These are phyloP conservation scores for Frankliniella intonsa DNA, from an alignment of 2,888 invertebrate species.

Conservation along the genomic window DNA sequence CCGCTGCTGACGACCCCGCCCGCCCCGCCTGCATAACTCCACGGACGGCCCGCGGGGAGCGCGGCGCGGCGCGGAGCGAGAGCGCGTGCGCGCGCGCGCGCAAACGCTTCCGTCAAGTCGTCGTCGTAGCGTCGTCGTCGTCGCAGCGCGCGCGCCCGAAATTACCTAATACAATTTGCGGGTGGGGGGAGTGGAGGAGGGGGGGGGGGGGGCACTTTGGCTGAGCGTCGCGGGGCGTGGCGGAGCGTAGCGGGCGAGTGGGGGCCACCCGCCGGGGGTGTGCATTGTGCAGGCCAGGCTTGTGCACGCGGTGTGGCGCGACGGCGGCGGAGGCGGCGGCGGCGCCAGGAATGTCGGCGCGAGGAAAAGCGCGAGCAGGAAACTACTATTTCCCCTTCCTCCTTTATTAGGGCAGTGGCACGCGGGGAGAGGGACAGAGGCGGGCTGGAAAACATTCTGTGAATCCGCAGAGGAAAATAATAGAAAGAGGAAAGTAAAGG, in stretches of 20 bases:
- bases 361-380: neutral
- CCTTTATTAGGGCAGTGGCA: neutral
- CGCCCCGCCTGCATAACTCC: neutral
- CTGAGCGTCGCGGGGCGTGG: neutral
- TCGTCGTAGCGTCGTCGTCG: neutral
- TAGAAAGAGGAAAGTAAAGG: neutral
- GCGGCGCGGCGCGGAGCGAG: neutral
- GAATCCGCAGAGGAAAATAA: neutral
- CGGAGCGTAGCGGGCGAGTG: neutral
- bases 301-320: too few species aligned
- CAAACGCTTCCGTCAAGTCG: too few species aligned
- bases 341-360: neutral
- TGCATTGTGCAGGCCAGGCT: neutral
- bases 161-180: neutral
- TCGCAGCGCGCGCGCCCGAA: neutral
- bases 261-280: neutral
- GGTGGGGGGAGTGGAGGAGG: too few species aligned
- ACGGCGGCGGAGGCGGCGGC: neutral
- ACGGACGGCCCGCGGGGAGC: neutral
- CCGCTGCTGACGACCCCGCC: neutral
- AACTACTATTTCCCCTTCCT: neutral
- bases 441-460: neutral
- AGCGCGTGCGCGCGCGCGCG: neutral
- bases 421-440: neutral
- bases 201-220: neutral